phyloP scores from a whole-genome alignment of 2,797 vertebrate genomes.

The Carcharodon carcharias region DNA sequence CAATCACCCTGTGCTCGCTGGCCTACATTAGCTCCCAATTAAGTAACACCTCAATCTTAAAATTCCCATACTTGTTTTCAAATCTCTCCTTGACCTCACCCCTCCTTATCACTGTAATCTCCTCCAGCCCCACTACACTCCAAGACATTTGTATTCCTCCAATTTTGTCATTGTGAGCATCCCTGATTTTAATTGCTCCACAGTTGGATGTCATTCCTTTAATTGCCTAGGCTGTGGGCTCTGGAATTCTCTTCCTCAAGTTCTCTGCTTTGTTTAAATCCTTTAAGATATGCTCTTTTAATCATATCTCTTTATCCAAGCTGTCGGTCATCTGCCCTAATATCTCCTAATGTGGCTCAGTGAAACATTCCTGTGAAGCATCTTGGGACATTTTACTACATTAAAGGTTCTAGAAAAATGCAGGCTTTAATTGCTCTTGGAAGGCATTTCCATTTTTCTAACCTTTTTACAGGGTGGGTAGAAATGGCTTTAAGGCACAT shows the following conservation, averaged over 20 bases:
- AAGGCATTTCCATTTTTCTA: background rate
- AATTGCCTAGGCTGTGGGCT: background rate
- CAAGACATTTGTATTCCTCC: background rate
- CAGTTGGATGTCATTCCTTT: background rate
- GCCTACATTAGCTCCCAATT: too few relatives aligned
- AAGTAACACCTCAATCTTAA: too few relatives aligned
- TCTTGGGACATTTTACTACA: background rate
- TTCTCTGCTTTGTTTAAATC: background rate
- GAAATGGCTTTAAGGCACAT: background rate
- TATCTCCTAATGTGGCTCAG: background rate
- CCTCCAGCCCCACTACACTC: background rate
- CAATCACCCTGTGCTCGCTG: too few relatives aligned
- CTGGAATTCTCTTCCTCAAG: background rate
- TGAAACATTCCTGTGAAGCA: background rate
- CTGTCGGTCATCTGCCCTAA: too few relatives aligned
- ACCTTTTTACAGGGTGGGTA: background rate
- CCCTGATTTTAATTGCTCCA: background rate
- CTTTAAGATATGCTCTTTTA: background rate
- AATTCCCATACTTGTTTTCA: too few relatives aligned
- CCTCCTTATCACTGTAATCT: background rate
- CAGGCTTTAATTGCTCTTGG: background rate
- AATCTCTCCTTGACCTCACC: too few relatives aligned
- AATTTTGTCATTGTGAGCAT: background rate
- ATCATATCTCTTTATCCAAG: background rate
- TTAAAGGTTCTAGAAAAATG: background rate